Evolutionary conservation across 2,113 vertebrate species (phyloP).

Genomic region (Ancistrus triradiatus): DNA sequence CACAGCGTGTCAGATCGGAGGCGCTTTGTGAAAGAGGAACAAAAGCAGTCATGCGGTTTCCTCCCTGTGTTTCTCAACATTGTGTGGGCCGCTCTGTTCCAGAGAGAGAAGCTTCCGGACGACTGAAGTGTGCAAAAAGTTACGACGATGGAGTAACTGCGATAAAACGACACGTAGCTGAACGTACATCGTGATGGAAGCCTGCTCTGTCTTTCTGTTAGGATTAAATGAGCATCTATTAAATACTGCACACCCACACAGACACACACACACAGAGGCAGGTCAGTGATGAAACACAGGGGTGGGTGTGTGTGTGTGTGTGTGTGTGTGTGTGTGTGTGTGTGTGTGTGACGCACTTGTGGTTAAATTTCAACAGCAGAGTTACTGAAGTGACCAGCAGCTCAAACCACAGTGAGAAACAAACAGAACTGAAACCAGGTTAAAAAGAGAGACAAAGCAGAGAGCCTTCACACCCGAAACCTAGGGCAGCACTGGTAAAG

Average conservation of each 20-base stretch:
- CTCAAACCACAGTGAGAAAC: neutral
- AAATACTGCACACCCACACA: neutral
- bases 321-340: too few species aligned
- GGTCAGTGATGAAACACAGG: neutral
- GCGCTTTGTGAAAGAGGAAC: neutral
- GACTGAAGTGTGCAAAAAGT: neutral
- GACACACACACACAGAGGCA: neutral
- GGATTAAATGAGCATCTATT: too few species aligned
- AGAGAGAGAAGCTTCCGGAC: neutral
- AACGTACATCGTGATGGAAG: too few species aligned
- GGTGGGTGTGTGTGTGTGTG: too few species aligned
- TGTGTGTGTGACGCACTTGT: neutral
- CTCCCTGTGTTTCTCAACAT: neutral
- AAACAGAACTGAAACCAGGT: neutral
- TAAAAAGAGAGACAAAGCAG: too few species aligned
- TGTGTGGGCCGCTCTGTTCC: neutral
- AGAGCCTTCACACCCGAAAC: too few species aligned
- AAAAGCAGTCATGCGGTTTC: neutral
- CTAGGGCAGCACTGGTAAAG: too few species aligned
- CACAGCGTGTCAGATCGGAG: neutral
- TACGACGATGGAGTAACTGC: too few species aligned
- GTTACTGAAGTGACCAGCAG: too few species aligned
- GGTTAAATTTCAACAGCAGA: neutral
- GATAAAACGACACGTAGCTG: too few species aligned
- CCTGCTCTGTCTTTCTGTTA: too few species aligned